Conservation (phyloP, 2,888 invertebrate species). For the Lochmaea capreae region DNA sequence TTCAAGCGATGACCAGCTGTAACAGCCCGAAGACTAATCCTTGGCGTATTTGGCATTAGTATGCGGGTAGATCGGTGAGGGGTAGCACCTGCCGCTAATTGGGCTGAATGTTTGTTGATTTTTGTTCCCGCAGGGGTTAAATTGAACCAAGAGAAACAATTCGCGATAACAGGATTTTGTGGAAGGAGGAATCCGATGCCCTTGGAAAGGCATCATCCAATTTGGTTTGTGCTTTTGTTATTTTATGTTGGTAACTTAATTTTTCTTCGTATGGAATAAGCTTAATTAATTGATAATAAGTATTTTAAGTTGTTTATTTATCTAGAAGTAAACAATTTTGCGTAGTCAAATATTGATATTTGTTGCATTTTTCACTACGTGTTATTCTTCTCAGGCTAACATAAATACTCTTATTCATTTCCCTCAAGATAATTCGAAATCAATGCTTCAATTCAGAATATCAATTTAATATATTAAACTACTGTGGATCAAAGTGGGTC, state of each 20-base stretch:
- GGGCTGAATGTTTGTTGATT: slow-evolving; percentile 25
- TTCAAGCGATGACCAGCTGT: slow-evolving; percentile 24
- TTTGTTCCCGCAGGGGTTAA: slow-evolving; percentile 12
- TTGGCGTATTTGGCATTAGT: slow-evolving; percentile 38
- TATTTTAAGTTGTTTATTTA: not conserved
- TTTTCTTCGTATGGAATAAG: too few species aligned
- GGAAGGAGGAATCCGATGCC: slow-evolving; percentile 5
- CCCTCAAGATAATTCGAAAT: not conserved
- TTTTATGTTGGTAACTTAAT: not conserved
- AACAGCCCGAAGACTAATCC: slow-evolving; percentile 27
- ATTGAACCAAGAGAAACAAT: slow-evolving; percentile 24
- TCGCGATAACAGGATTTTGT: slow-evolving; percentile 22
- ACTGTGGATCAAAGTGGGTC: not conserved
- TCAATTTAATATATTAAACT: not conserved
- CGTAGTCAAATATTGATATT: too few species aligned
- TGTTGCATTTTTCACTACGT: too few species aligned
- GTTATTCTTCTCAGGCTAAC: too few species aligned
- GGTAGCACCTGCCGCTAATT: slow-evolving; percentile 26
- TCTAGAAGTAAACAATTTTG: too few species aligned
- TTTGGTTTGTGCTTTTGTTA: slow-evolving; percentile 6
- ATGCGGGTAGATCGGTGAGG: slow-evolving; percentile 31
- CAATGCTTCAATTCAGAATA: not conserved
- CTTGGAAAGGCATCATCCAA: not conserved
- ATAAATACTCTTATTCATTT: not conserved
- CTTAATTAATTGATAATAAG: not conserved